Conservation (phyloP, 2,888 invertebrate species). For the Rutpela maculata region DNA sequence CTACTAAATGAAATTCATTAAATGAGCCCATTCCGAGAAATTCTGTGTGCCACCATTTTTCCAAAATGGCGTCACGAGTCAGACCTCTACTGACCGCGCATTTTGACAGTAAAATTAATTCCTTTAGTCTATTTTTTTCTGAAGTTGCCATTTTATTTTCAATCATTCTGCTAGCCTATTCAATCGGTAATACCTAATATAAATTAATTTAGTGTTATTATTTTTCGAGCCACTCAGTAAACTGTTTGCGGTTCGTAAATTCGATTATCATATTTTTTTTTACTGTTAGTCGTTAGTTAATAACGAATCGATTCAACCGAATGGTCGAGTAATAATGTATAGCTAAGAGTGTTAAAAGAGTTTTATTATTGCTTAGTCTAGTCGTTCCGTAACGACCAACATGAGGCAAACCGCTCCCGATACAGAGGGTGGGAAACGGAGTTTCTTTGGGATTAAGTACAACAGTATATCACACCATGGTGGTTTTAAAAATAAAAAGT, state of each 20-base stretch:
- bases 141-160: too few relatives aligned
- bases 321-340: constrained; percentile 23
- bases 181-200: too few relatives aligned
- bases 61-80: too few relatives aligned
- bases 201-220: not conserved
- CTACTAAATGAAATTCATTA: too few relatives aligned
- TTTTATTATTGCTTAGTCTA: constrained; percentile 15
- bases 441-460: constrained; percentile 16
- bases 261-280: constrained; percentile 29
- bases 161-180: too few relatives aligned
- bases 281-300: constrained; percentile 19
- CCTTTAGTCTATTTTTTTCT: too few relatives aligned
- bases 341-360: constrained; percentile 8
- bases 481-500: constrained; percentile 5
- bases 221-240: constrained; percentile 19
- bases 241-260: not conserved
- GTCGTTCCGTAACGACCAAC: not conserved
- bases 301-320: constrained; percentile 30
- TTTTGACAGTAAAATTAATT: too few relatives aligned
- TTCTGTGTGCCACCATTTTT: too few relatives aligned
- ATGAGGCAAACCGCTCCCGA: constrained; percentile 26
- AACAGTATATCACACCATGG: constrained; percentile 13
- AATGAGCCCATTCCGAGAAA: too few relatives aligned
- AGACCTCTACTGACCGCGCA: too few relatives aligned
- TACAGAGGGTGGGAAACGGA: not conserved